Percentiles rank a stretch among this genome's conserved stretches.
These are phyloP conservation scores for Rhombomys opimus DNA, from an alignment of 2,113 vertebrate genomes.

Conservation along the genomic window DNA sequence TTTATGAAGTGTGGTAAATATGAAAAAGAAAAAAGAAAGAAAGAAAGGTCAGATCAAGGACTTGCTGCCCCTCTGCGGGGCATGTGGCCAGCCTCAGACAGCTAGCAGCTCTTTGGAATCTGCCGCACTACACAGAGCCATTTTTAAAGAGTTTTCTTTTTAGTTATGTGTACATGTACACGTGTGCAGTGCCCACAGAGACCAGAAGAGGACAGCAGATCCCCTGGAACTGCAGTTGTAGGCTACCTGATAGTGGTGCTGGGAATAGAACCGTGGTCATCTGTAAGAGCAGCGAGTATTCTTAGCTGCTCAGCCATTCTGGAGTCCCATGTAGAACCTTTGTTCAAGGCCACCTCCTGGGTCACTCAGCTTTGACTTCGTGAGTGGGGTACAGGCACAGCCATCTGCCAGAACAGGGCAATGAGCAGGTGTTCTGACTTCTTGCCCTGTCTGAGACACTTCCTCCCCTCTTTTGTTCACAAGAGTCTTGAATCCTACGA, in stretches of 20 bases:
- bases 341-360: neutral
- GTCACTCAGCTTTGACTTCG: neutral
- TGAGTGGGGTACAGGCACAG: neutral
- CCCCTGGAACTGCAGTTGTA: neutral
- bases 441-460: neutral
- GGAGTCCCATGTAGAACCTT: neutral
- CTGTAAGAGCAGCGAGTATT: too few relatives aligned
- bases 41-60: neutral
- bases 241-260: neutral
- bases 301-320: neutral
- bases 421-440: neutral
- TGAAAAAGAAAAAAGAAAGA: neutral
- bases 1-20: neutral
- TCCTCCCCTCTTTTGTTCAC: neutral
- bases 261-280: neutral
- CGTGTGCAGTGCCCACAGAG: neutral
- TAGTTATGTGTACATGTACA: neutral
- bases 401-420: neutral
- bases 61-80: too few relatives aligned
- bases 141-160: neutral
- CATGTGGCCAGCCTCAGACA: neutral
- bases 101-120: neutral
- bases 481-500: conserved; percentile 16
- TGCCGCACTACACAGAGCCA: neutral
- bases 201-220: neutral